These are phyloP conservation scores for Tetrapedia diversipes DNA, from an alignment of 2,888 invertebrate genomes.

Conservation along the genomic window DNA sequence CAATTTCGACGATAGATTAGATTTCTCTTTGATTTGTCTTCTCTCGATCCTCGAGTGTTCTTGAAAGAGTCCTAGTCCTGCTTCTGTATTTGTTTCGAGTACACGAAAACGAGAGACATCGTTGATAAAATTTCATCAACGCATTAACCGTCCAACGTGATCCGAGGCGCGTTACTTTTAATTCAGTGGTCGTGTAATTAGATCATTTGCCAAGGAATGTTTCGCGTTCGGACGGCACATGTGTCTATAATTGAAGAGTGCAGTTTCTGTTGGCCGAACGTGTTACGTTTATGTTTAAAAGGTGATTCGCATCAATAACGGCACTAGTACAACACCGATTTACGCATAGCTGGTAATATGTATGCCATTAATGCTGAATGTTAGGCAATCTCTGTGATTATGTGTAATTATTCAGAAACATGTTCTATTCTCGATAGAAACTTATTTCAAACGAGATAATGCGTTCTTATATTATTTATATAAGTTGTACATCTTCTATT, in stretches of 20 bases:
- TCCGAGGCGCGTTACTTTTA: constrained; percentile 19
- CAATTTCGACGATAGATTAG: constrained; percentile 28
- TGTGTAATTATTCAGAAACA: background rate
- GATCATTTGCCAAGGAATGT: constrained; percentile 11
- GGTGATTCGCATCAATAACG: constrained; percentile 35
- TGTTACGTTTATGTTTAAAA: constrained; percentile 25
- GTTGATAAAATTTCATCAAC: constrained; percentile 18
- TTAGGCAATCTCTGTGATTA: no score
- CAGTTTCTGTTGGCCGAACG: constrained; percentile 30
- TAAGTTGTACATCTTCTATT: background rate
- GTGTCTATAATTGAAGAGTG: constrained; percentile 49
- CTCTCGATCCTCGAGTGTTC: background rate
- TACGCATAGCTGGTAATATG: constrained; percentile 14
- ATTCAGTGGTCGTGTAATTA: constrained; percentile 38
- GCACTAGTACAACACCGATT: constrained; percentile 13
- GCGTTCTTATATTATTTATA: background rate
- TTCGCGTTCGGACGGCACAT: constrained; percentile 21
- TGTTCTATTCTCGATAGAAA: background rate
- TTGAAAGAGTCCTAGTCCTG: no score
- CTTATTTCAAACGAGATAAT: background rate
- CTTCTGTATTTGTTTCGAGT: no score
- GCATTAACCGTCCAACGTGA: constrained; percentile 17
- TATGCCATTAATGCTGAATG: background rate
- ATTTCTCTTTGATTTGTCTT: constrained; percentile 24
- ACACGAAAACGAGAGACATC: background rate